Evolutionary conservation across 2,113 vertebrate species (phyloP).

Genomic region (Macrotus californicus): DNA sequence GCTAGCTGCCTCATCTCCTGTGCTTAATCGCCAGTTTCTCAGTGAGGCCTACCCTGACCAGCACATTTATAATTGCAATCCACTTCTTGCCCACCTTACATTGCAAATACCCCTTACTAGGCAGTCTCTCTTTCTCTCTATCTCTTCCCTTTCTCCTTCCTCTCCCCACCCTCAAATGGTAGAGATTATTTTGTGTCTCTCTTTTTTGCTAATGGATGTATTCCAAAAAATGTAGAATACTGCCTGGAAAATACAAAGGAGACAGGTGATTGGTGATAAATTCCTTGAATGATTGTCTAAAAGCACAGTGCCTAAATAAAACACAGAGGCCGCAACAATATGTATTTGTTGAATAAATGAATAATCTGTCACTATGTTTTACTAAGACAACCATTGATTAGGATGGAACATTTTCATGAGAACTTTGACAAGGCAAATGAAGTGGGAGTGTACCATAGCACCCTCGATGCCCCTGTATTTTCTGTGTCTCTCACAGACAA

Average conservation of each 20-base stretch:
- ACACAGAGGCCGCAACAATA: not conserved
- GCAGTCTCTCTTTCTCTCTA: accelerated
- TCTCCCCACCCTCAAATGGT: not conserved
- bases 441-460: not conserved
- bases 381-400: not conserved
- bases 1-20: not conserved
- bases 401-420: not conserved
- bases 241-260: not conserved
- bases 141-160: too few species aligned
- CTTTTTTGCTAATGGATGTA: not conserved
- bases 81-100: not conserved
- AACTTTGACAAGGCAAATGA: not conserved
- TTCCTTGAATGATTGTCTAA: not conserved
- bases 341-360: not conserved
- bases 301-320: not conserved
- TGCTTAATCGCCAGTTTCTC: not conserved
- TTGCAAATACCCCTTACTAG: not conserved
- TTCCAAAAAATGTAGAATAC: not conserved
- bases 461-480: not conserved
- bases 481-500: not conserved
- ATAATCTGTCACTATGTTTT: not conserved
- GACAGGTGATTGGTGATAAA: not conserved
- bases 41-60: not conserved
- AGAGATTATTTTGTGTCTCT: not conserved
- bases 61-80: not conserved